phyloP scores from a whole-genome alignment of 1,140 invertebrate species.

The Drosophila suzukii region DNA sequence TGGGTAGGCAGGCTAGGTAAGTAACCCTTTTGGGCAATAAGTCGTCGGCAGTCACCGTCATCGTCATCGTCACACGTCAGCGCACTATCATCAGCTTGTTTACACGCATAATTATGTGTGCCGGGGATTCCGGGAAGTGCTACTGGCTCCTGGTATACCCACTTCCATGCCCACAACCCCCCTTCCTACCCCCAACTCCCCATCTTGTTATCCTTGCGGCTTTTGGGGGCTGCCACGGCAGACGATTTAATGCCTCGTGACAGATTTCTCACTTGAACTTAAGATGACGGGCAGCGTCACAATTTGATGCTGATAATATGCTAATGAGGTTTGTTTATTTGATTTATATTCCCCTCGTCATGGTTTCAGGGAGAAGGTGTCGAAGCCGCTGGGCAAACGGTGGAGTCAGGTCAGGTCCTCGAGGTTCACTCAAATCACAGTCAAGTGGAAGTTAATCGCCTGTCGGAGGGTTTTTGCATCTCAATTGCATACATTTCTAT shows the following conservation, averaged over 20 bases:
- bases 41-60: slow-evolving; percentile 37
- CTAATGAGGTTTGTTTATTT: slow-evolving; percentile 82
- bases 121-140: slow-evolving; percentile 65
- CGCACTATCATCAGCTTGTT: slow-evolving; percentile 81
- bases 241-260: slow-evolving; percentile 79
- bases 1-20: slow-evolving; percentile 13
- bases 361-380: slow-evolving; percentile 28
- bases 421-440: slow-evolving; percentile 29
- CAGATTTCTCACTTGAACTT: slow-evolving; percentile 78
- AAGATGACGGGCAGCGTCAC: slow-evolving; percentile 67
- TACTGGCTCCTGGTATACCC: slow-evolving; percentile 7
- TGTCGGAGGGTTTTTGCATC: slow-evolving; percentile 12
- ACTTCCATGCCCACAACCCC: not conserved
- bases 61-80: slow-evolving; percentile 66
- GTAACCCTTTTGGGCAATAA: slow-evolving; percentile 56
- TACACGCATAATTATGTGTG: slow-evolving; percentile 80
- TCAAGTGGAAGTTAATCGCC: slow-evolving; percentile 44
- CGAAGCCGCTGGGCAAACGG: slow-evolving; percentile 22
- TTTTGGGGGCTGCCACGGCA: slow-evolving; percentile 50
- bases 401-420: slow-evolving; percentile 5
- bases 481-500: slow-evolving; percentile 7
- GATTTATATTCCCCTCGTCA: slow-evolving; percentile 74
- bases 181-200: not conserved
- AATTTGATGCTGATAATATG: slow-evolving; percentile 78
- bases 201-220: slow-evolving; percentile 50